Conservation (phyloP, 2,888 invertebrate species). For the Eustalomyia histrio region DNA sequence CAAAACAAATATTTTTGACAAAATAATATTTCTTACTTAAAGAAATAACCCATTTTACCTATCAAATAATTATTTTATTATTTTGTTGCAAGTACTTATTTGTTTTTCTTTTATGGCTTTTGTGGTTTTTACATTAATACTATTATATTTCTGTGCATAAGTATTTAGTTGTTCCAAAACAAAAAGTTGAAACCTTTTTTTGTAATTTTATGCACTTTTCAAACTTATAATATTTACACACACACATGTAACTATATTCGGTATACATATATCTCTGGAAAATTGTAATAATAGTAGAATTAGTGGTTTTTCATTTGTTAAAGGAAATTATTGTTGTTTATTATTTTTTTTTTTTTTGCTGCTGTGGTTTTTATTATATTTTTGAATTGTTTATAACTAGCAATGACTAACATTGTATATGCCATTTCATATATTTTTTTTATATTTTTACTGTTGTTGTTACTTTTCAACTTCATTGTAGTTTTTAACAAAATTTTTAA, state of each 20-base stretch:
- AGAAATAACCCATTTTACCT: background rate
- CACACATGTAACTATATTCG: background rate
- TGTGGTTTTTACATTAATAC: slow-evolving; percentile 54
- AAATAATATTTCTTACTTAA: no score
- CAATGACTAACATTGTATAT: slow-evolving; percentile 20
- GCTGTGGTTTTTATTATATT: slow-evolving; percentile 45
- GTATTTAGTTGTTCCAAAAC: background rate
- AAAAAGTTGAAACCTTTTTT: background rate
- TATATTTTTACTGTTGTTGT: slow-evolving; percentile 34
- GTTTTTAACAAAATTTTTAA: slow-evolving; percentile 54
- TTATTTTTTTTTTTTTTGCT: slow-evolving; percentile 21
- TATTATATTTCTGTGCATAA: slow-evolving; percentile 28
- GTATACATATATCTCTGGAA: slow-evolving; percentile 10
- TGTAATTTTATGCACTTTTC: slow-evolving; percentile 27
- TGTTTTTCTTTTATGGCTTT: slow-evolving; percentile 42
- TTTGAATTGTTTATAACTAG: slow-evolving; percentile 7
- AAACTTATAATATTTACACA: background rate
- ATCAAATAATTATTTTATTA: background rate
- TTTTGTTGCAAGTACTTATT: slow-evolving; percentile 30
- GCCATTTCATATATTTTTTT: background rate
- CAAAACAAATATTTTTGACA: no score
- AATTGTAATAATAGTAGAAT: slow-evolving; percentile 51
- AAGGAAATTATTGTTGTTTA: slow-evolving; percentile 50
- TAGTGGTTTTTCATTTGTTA: slow-evolving; percentile 58
- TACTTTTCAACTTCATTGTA: slow-evolving; percentile 35